phyloP scores from a whole-genome alignment of 2,888 invertebrate species.

The Sylvicola cinctus region DNA sequence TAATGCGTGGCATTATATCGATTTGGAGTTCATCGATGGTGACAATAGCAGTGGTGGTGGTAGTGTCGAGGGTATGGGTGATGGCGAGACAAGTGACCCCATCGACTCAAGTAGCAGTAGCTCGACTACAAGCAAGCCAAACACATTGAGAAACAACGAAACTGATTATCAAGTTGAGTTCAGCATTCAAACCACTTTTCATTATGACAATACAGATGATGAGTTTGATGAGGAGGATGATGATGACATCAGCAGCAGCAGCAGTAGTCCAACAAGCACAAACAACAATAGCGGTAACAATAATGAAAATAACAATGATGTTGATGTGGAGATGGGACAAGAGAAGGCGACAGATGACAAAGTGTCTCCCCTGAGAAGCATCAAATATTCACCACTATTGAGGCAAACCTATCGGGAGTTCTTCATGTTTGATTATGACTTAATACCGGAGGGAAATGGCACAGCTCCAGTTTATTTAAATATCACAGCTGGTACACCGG shows the following conservation, averaged over 20 bases:
- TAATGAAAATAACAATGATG: conserved; percentile 1
- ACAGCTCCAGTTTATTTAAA: conserved; percentile 44
- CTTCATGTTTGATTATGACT: conserved; percentile 54
- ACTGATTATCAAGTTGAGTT: not conserved
- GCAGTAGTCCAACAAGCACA: not conserved
- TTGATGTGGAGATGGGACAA: conserved; percentile 4
- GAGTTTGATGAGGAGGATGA: not conserved
- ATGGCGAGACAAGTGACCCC: conserved; percentile 1
- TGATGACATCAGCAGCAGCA: no score
- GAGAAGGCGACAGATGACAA: conserved; percentile 14
- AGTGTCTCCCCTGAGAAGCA: conserved; percentile 12
- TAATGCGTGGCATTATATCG: conserved; percentile 37
- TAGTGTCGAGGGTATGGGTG: not conserved
- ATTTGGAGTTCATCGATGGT: conserved; percentile 8
- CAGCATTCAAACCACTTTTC: not conserved
- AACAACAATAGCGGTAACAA: not conserved
- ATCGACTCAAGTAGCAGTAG: no score
- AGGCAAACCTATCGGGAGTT: conserved; percentile 49
- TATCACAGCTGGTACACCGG: conserved; percentile 39
- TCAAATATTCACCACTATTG: conserved; percentile 23
- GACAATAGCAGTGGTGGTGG: conserved; percentile 27
- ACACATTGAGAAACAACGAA: not conserved
- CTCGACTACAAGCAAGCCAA: no score
- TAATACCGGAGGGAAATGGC: conserved; percentile 38
- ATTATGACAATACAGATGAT: not conserved